These are phyloP conservation scores for Platichthys flesus DNA, from an alignment of 2,113 vertebrate species.

Conservation along the genomic window DNA sequence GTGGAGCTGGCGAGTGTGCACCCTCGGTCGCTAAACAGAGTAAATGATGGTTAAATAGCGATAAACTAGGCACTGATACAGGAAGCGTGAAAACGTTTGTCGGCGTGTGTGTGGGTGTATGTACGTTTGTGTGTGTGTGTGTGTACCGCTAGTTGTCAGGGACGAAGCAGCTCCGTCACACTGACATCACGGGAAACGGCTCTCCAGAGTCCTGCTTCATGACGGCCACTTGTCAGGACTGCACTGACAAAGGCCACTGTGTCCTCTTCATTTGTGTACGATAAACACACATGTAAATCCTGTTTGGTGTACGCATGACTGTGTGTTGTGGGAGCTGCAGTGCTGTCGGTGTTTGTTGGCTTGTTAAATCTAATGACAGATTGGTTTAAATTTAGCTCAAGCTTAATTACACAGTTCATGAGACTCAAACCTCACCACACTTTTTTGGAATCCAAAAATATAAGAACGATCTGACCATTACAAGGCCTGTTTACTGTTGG, in stretches of 20 bases:
- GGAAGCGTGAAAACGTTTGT: no score
- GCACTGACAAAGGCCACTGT: slow-evolving; percentile 27
- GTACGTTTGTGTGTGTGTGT: no score
- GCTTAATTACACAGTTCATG: slow-evolving; percentile 67
- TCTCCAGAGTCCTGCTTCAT: slow-evolving; percentile 60
- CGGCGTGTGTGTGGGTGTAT: no score
- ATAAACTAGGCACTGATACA: no score
- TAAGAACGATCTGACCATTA: slow-evolving; percentile 38
- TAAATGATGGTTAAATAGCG: no score
- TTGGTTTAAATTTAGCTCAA: slow-evolving; percentile 62
- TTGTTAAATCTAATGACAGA: slow-evolving; percentile 66
- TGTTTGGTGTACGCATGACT: neutral
- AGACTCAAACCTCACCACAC: slow-evolving; percentile 51
- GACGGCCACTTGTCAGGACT: slow-evolving; percentile 35
- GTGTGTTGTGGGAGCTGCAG: slow-evolving; percentile 6
- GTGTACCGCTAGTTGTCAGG: no score
- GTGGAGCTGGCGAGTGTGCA: no score
- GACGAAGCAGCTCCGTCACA: no score
- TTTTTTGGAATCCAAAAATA: slow-evolving; percentile 53
- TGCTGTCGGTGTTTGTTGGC: slow-evolving; percentile 35
- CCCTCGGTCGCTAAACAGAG: no score
- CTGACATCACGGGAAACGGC: slow-evolving; percentile 54
- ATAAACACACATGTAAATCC: neutral
- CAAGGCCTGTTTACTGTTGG: slow-evolving; percentile 39
- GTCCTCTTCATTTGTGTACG: neutral